Evolutionary conservation across 2,888 invertebrate genomes (phyloP).

Genomic region (Metalampra italica): DNA sequence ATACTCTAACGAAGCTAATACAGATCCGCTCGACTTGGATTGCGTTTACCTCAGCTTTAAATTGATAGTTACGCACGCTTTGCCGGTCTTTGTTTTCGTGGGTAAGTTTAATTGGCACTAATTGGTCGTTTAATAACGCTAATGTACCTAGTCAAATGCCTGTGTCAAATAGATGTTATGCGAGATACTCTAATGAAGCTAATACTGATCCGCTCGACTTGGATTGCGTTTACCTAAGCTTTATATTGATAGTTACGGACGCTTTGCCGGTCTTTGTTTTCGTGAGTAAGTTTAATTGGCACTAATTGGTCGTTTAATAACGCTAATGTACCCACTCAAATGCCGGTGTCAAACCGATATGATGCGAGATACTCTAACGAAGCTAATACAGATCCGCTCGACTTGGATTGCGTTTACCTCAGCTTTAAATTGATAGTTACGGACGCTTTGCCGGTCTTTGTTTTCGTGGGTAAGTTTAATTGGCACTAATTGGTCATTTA

Average conservation of each 20-base stretch:
- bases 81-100: conserved; percentile 10
- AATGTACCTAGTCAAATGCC: conserved; percentile 6
- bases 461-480: neutral
- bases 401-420: conserved; percentile 29
- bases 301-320: too few species aligned
- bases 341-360: too few species aligned
- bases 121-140: too few species aligned
- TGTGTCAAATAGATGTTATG: too few species aligned
- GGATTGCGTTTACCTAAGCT: conserved; percentile 30
- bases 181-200: conserved; percentile 38
- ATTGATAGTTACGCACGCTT: conserved; percentile 24
- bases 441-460: conserved; percentile 14
- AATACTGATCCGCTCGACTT: conserved; percentile 40
- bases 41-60: conserved; percentile 29
- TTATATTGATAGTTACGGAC: conserved; percentile 29
- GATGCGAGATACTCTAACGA: too few species aligned
- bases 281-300: too few species aligned
- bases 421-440: conserved; percentile 33
- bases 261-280: conserved; percentile 12
- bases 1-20: conserved; percentile 58
- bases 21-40: conserved; percentile 38
- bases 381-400: conserved; percentile 45
- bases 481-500: too few species aligned
- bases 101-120: too few species aligned
- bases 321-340: too few species aligned